These are phyloP conservation scores for Embidobia sp. DNA, from an alignment of 2,888 invertebrate species.

Conservation along the genomic window DNA sequence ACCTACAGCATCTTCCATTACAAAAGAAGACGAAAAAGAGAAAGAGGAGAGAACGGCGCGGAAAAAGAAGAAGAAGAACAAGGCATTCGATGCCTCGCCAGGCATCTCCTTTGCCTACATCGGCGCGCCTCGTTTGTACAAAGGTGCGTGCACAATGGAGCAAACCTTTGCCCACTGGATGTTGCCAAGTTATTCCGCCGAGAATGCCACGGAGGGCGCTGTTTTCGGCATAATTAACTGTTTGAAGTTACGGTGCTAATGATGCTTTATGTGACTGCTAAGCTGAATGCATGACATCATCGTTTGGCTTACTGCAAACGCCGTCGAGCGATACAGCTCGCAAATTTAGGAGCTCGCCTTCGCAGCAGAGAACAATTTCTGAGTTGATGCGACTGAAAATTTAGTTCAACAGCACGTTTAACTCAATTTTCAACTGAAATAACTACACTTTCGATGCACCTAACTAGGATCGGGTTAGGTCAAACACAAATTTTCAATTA, in stretches of 20 bases:
- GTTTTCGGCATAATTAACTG: constrained; percentile 11
- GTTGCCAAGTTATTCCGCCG: no score
- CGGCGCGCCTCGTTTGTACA: constrained; percentile 16
- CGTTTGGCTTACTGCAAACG: constrained; percentile 3
- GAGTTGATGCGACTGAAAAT: no score
- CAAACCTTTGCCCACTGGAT: no score
- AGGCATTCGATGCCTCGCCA: constrained; percentile 41
- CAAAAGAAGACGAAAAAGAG: constrained; percentile 37
- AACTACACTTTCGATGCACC: no score
- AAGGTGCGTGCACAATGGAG: constrained; percentile 39
- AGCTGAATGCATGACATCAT: constrained; percentile 7
- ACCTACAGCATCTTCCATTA: constrained; percentile 65
- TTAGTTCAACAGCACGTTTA: no score
- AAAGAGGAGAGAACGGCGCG: constrained; percentile 27
- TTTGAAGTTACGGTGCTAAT: background rate
- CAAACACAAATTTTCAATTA: no score
- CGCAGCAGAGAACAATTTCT: no score
- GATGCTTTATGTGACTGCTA: constrained; percentile 17
- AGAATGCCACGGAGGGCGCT: background rate
- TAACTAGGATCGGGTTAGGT: no score
- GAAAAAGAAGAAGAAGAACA: constrained; percentile 19
- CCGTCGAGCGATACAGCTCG: no score
- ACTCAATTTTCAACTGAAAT: no score
- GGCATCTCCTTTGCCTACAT: constrained; percentile 27
- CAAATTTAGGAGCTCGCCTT: no score